phyloP scores from a whole-genome alignment of 2,797 vertebrate species.

The Gallinago stenura region DNA sequence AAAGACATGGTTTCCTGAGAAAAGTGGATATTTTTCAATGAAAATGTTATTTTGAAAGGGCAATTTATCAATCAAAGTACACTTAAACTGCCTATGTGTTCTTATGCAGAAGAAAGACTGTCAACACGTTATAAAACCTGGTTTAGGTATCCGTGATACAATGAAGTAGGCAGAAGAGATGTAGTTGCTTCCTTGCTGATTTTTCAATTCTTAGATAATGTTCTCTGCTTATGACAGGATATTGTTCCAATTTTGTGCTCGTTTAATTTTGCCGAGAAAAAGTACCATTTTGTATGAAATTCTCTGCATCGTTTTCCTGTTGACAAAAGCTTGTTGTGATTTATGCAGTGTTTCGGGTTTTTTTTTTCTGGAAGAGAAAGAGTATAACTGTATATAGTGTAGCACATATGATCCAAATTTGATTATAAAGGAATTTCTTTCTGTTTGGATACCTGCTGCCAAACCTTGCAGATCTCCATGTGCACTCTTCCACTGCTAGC shows the following conservation, averaged over 20 bases:
- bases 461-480: background rate
- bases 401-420: background rate
- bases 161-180: background rate
- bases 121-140: background rate
- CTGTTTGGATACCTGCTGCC: background rate
- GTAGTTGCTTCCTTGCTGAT: background rate
- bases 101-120: background rate
- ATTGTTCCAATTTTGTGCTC: background rate
- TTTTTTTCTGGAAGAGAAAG: background rate
- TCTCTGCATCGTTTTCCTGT: background rate
- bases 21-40: background rate
- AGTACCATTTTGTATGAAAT: background rate
- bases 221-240: background rate
- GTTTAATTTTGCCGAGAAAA: background rate
- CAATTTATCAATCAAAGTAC: background rate
- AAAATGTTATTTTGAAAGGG: conserved; percentile 8
- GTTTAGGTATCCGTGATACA: background rate
- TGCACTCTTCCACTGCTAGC: background rate
- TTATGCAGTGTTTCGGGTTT: background rate
- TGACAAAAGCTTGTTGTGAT: background rate
- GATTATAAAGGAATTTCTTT: background rate
- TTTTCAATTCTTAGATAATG: background rate
- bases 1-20: background rate
- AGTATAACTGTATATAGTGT: background rate
- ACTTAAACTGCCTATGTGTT: background rate